Base-by-base conservation (phyloP, 2,113 vertebrate species). In the Artemisiospiza belli region DNA sequence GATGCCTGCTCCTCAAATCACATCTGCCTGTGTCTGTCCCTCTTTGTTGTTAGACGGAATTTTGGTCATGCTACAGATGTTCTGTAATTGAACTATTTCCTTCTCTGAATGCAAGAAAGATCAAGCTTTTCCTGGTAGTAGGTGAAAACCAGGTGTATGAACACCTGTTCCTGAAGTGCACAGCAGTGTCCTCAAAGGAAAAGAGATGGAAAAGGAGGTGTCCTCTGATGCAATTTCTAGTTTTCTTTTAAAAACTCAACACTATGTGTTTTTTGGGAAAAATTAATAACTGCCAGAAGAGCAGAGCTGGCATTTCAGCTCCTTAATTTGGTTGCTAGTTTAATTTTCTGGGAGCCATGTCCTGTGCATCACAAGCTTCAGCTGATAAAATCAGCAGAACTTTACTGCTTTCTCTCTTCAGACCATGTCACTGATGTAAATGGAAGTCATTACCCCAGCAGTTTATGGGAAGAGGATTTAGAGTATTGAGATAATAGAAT, bases 21-120 rank as follows among this genome's bases (percentile, higher is more conserved):
- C 0, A 0, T 35, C 4, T 55, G n/a, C 23, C 61, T 49, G 15
- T 21, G 3, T 66, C 77, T 59, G 5, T 33, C 55, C n/a, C 49
- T 54, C 82, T 61, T 31, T 75, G 23, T 21, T 74, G 9, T 72
- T 63, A 52, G 47, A 11, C 0, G 3, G 12, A 47, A 15, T 59
- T 70, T 75, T 63, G 41, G 39, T 79, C 41, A 15, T 7, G 23
- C 4, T 55, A 23, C 22, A 59, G 25, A 31, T n/a, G 27, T 63
- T 85, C 58, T 39, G 8, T 55, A 46, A 64, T 31, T 49, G 49
- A 90, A 41, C 21, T 55, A n/a, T 39, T 82, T 77, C 39, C 58
- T 80, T 58, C 23, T 47, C 30, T n/a, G 44, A 27, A 6, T 46
- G 17, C 79, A 64, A 55, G 57, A 33, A 66, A 35, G 33, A 82